Percentiles rank a stretch among this genome's conserved stretches.
Evolutionary conservation across 2,113 vertebrate species (phyloP).

Genomic region (Chionodraco myersi): DNA sequence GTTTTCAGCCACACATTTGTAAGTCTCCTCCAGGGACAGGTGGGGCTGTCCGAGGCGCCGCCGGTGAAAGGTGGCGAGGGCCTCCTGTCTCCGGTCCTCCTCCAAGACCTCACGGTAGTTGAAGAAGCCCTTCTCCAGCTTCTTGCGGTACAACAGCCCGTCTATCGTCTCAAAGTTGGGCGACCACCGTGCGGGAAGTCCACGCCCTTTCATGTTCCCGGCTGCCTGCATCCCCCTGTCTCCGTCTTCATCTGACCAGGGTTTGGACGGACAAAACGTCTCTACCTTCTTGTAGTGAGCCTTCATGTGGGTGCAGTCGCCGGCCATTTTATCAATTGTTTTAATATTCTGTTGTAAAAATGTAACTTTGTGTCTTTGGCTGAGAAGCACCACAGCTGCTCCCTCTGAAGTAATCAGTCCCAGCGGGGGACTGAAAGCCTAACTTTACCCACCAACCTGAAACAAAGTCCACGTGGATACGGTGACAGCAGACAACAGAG

Average conservation of each 20-base stretch:
- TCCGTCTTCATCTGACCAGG: conserved; percentile 54
- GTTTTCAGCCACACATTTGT: conserved; percentile 86
- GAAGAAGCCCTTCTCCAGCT: conserved; percentile 83
- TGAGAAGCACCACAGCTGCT: background rate
- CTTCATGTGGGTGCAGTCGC: conserved; percentile 67
- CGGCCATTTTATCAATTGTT: conserved; percentile 79
- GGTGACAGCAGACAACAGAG: conserved; percentile 62
- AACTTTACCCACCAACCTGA: conserved; percentile 59
- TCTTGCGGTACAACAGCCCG: conserved; percentile 84
- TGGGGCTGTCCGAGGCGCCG: conserved; percentile 76
- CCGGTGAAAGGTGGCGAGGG: conserved; percentile 81
- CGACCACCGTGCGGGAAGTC: conserved; percentile 34
- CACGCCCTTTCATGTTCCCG: conserved; percentile 40
- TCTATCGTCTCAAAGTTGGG: conserved; percentile 83
- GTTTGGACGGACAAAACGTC: conserved; percentile 60
- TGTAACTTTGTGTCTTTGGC: conserved; percentile 20
- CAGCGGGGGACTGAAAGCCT: background rate
- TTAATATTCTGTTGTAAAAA: conserved; percentile 19
- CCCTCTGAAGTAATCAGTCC: background rate
- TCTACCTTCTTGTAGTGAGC: conserved; percentile 57
- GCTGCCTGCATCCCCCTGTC: conserved; percentile 43
- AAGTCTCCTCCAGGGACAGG: conserved; percentile 86
- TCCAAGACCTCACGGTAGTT: conserved; percentile 86
- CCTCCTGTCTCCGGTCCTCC: conserved; percentile 78
- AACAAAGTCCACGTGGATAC: conserved; percentile 64